Evolutionary conservation across 2,797 vertebrate species (phyloP).

Genomic region (Onychomys arenicola): DNA sequence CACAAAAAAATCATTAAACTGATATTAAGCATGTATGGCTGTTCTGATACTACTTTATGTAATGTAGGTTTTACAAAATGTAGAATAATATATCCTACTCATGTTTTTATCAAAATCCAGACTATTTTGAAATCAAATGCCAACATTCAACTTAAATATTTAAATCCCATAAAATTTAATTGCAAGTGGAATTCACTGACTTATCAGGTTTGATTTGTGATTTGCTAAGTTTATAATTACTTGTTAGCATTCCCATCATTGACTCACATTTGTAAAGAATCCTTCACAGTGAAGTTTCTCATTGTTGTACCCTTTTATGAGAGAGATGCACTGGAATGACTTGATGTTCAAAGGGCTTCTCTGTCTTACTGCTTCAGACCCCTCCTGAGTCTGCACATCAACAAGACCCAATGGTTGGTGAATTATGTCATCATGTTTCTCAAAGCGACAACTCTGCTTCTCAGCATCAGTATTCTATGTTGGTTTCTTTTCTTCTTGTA

Average conservation of each 20-base stretch:
- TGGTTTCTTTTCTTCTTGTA: not conserved
- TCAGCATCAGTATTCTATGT: not conserved
- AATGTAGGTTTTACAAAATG: not conserved
- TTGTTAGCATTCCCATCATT: not conserved
- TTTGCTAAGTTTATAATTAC: not conserved
- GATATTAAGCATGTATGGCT: not conserved
- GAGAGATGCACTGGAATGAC: not conserved
- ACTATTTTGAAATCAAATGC: constrained; percentile 38
- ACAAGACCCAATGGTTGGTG: too few species aligned
- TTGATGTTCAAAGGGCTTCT: not conserved
- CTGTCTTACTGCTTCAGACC: not conserved
- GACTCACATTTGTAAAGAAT: not conserved
- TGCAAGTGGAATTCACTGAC: not conserved
- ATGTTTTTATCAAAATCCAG: not conserved
- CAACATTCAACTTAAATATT: not conserved
- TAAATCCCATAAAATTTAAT: constrained; percentile 28
- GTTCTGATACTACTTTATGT: not conserved
- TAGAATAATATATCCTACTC: not conserved
- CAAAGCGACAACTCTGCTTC: not conserved
- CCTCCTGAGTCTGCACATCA: not conserved
- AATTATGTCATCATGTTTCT: too few species aligned
- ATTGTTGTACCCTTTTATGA: not conserved
- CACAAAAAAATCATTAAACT: constrained; percentile 6
- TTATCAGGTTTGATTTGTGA: not conserved
- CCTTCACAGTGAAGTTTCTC: not conserved